Conservation (phyloP, 2,797 vertebrate genomes). For the Enteromius afrohamiltoni region DNA sequence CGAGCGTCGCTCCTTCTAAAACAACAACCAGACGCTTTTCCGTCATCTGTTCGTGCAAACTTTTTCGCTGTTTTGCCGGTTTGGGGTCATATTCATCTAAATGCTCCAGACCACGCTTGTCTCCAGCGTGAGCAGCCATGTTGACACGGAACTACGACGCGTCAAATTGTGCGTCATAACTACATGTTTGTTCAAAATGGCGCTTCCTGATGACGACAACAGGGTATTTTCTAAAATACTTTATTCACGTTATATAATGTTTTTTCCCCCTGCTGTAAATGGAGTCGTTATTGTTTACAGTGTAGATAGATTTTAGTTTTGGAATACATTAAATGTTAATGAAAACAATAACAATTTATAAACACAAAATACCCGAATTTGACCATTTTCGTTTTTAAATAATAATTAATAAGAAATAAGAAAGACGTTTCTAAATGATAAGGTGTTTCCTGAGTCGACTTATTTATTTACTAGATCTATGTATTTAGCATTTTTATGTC, state of each 20-base stretch:
- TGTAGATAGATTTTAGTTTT: neutral
- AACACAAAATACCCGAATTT: neutral
- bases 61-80: conserved; percentile 73
- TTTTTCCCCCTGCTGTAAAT: neutral
- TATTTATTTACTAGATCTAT: neutral
- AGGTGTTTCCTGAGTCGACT: neutral
- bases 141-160: conserved; percentile 39
- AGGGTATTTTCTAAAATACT: neutral
- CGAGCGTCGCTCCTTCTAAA: conserved; percentile 90
- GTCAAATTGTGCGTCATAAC: conserved; percentile 44
- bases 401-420: neutral
- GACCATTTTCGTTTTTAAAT: neutral
- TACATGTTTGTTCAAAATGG: neutral
- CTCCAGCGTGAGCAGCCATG: conserved; percentile 70
- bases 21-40: conserved; percentile 86
- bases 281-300: neutral
- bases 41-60: conserved; percentile 76
- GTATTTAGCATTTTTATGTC: neutral
- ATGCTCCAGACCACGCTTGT: conserved; percentile 83
- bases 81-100: conserved; percentile 82
- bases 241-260: neutral
- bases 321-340: neutral
- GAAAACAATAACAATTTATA: neutral
- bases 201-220: neutral
- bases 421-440: neutral